Evolutionary conservation across 2,113 vertebrate genomes (phyloP).

Genomic region (Neotragus pygmaeus): DNA sequence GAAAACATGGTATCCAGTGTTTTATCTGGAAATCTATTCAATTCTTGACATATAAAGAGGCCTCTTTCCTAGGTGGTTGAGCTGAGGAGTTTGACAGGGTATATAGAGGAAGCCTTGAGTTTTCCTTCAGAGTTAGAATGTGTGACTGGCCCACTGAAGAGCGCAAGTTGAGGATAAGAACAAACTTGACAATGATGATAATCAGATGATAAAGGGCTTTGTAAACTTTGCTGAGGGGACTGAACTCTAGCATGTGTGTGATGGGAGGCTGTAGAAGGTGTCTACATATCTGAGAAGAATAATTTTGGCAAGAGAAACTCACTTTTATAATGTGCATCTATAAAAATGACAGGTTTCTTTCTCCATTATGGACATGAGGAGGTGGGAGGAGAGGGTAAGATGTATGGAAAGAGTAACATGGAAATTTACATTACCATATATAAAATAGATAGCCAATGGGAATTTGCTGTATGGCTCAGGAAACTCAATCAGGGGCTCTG

Average conservation of each 20-base stretch:
- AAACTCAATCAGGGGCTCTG: neutral
- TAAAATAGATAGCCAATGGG: neutral
- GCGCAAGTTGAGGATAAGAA: neutral
- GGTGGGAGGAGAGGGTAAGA: neutral
- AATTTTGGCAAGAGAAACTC: neutral
- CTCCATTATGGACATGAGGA: neutral
- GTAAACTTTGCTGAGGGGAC: neutral
- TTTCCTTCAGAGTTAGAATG: neutral
- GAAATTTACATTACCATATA: neutral
- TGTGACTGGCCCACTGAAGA: neutral
- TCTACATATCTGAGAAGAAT: neutral
- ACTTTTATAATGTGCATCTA: neutral
- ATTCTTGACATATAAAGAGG: neutral
- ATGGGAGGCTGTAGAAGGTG: fast-evolving
- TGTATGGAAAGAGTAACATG: neutral
- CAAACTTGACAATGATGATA: neutral
- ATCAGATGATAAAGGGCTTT: neutral
- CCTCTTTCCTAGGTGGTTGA: neutral
- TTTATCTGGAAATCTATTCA: neutral
- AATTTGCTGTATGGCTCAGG: neutral
- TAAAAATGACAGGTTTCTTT: neutral
- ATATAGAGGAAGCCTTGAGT: neutral
- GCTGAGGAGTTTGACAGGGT: neutral
- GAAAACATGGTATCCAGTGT: neutral
- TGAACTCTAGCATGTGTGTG: neutral